Evolutionary conservation across 2,113 vertebrate genomes (phyloP).

Genomic region (Sinocyclocheilus grahami): DNA sequence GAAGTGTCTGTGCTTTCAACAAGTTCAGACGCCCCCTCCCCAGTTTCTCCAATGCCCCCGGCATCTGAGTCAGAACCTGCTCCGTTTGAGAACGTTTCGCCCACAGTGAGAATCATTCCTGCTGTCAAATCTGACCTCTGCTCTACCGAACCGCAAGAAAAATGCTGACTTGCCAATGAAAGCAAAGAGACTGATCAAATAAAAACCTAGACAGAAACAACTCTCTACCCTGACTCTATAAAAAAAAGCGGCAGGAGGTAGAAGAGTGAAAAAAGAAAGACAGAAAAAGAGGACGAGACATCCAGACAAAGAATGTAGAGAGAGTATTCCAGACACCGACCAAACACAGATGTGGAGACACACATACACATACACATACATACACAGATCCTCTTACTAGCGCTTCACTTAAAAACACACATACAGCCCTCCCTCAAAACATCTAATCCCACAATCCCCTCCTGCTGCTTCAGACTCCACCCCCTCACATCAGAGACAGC

Average conservation of each 20-base stretch:
- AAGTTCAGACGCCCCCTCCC: conserved; percentile 26
- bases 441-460: conserved; percentile 71
- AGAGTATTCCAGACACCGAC: conserved; percentile 41
- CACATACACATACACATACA: neutral
- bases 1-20: conserved; percentile 54
- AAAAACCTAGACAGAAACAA: neutral
- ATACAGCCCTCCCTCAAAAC: conserved; percentile 44
- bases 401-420: conserved; percentile 33
- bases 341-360: conserved; percentile 66
- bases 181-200: neutral
- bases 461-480: conserved; percentile 63
- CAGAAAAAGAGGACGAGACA: conserved; percentile 28
- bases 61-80: conserved; percentile 56
- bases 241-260: neutral
- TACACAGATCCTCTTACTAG: conserved; percentile 37
- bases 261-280: conserved; percentile 25
- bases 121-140: conserved; percentile 15
- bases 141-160: neutral
- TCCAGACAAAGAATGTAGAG: conserved; percentile 43
- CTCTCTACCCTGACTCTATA: neutral
- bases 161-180: neutral
- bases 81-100: conserved; percentile 68
- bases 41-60: conserved; percentile 37
- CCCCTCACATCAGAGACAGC: conserved; percentile 37
- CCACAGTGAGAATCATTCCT: conserved; percentile 71